phyloP scores from a whole-genome alignment of 1,140 invertebrate species.

The Orussus abietinus region DNA sequence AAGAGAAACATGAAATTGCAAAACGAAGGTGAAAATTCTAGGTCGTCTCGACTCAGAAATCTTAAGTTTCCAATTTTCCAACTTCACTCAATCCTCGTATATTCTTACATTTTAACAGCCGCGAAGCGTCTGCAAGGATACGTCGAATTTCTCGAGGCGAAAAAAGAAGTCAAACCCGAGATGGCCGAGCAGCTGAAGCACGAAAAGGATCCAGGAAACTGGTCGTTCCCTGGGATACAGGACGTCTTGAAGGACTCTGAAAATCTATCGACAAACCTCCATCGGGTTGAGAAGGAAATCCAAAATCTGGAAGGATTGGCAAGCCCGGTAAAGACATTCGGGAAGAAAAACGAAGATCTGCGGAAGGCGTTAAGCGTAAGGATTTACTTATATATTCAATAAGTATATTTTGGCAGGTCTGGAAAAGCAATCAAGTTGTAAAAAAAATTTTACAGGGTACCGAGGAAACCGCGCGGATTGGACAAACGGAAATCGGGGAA shows the following conservation, averaged over 20 bases:
- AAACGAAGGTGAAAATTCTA: slow-evolving; percentile 24
- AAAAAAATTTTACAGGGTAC: too few species aligned
- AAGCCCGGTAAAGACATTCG: too few species aligned
- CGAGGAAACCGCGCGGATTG: too few species aligned
- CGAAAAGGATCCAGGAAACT: slow-evolving; percentile 11
- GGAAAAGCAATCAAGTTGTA: too few species aligned
- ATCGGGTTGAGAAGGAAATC: slow-evolving; percentile 29
- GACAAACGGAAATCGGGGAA: slow-evolving; percentile 5
- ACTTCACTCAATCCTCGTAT: background rate
- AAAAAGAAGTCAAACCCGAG: slow-evolving; percentile 22
- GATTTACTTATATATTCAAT: too few species aligned
- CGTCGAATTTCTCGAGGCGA: slow-evolving; percentile 30
- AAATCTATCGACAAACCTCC: slow-evolving; percentile 29
- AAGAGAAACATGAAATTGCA: slow-evolving; percentile 25
- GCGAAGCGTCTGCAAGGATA: slow-evolving; percentile 31
- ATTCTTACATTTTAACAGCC: slow-evolving; percentile 20
- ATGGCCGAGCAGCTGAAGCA: slow-evolving; percentile 17
- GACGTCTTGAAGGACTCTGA: slow-evolving; percentile 27
- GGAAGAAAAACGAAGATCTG: too few species aligned
- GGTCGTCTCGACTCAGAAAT: background rate
- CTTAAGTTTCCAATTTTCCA: too few species aligned
- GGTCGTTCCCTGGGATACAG: slow-evolving; percentile 22
- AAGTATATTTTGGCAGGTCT: too few species aligned
- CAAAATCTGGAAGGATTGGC: slow-evolving; percentile 15
- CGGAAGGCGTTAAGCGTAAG: too few species aligned